phyloP scores from a whole-genome alignment of 2,888 invertebrate genomes.

The Drosophila stalkeri region DNA sequence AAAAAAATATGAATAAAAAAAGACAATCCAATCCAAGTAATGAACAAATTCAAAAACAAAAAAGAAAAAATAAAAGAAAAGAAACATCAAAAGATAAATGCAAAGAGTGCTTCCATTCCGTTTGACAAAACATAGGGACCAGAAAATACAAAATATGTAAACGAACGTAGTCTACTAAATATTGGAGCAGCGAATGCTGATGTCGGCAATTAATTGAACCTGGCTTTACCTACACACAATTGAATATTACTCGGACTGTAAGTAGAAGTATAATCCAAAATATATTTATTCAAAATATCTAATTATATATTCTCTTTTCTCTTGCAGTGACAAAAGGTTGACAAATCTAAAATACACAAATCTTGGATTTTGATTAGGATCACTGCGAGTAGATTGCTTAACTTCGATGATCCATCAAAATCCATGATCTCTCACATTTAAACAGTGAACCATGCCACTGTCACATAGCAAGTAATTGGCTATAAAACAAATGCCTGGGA shows the following conservation, averaged over 20 bases:
- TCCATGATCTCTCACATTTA: background rate
- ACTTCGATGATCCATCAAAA: background rate
- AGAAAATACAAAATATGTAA: too few species aligned
- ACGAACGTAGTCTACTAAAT: too few species aligned
- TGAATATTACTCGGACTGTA: slow-evolving; percentile 8
- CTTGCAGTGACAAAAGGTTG: background rate
- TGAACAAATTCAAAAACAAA: too few species aligned
- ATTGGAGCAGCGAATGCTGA: too few species aligned
- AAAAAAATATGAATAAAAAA: background rate
- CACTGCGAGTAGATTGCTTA: background rate
- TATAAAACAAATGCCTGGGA: background rate
- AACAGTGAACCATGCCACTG: background rate
- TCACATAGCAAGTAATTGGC: background rate
- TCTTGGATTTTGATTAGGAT: slow-evolving; percentile 3
- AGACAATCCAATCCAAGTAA: background rate
- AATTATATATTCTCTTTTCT: background rate
- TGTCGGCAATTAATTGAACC: slow-evolving; percentile 8
- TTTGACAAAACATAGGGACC: too few species aligned
- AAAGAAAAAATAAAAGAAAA: background rate
- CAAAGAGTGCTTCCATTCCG: too few species aligned
- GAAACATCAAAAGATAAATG: too few species aligned
- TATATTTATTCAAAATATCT: background rate
- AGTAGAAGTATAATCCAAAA: background rate
- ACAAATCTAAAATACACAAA: too few species aligned
- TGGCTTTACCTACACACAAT: slow-evolving; percentile 10